Percentiles rank a stretch among this genome's conserved stretches.
Conservation (phyloP, 2,888 invertebrate genomes). For the Aphodius granarius region DNA sequence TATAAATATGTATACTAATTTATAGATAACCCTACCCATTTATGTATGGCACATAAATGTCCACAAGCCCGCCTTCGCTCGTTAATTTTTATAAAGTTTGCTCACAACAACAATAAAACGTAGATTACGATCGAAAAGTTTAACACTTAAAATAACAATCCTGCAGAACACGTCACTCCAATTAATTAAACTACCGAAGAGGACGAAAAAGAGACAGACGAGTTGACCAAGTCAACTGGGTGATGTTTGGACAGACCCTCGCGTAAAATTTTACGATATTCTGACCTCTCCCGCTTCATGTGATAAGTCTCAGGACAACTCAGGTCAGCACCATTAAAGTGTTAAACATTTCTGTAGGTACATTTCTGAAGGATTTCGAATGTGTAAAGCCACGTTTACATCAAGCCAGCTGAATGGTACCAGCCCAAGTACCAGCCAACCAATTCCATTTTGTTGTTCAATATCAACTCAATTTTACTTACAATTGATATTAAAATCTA, state of each 20-base stretch:
- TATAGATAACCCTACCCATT: too few species aligned
- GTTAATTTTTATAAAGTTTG: neutral
- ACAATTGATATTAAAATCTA: too few species aligned
- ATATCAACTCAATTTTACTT: too few species aligned
- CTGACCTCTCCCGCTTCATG: neutral
- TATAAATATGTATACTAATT: too few species aligned
- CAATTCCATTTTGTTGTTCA: too few species aligned
- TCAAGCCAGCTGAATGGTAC: too few species aligned
- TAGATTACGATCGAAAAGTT: neutral
- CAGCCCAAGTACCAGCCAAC: too few species aligned
- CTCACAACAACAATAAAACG: neutral
- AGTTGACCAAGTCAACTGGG: neutral
- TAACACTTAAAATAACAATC: neutral
- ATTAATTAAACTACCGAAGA: neutral
- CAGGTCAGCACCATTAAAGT: neutral
- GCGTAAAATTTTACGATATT: neutral
- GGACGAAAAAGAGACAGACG: neutral
- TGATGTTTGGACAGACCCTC: neutral
- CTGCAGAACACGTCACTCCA: neutral
- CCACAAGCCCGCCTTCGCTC: neutral
- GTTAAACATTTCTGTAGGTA: neutral
- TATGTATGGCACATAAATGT: too few species aligned
- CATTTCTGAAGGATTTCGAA: neutral
- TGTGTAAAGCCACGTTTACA: too few species aligned
- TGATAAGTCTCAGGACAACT: neutral